These are phyloP conservation scores for Clupea harengus DNA, from an alignment of 2,113 vertebrate species.

Conservation along the genomic window DNA sequence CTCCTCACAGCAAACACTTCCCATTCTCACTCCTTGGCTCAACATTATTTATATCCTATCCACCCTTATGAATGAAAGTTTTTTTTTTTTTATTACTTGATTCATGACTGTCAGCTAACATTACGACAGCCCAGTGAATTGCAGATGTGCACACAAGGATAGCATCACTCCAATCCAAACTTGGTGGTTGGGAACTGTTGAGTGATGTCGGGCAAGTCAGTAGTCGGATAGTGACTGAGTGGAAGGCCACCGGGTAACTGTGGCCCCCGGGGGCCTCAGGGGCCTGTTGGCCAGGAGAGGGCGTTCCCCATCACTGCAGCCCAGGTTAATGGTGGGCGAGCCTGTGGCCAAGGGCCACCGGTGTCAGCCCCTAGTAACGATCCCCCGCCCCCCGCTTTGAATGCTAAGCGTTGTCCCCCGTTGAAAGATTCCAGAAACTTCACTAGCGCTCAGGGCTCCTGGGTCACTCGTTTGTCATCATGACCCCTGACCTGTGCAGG, in stretches of 20 bases:
- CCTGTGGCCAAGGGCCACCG: slow-evolving; percentile 31
- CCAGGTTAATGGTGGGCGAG: slow-evolving; percentile 26
- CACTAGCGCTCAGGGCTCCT: slow-evolving; percentile 79
- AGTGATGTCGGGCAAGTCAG: neutral
- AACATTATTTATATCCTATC: slow-evolving; percentile 20
- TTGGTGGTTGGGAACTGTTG: neutral
- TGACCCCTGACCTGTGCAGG: slow-evolving; percentile 94
- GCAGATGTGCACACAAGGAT: slow-evolving; percentile 6
- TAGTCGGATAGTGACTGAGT: neutral
- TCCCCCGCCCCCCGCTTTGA: slow-evolving; percentile 41
- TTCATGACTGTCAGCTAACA: neutral
- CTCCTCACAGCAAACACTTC: neutral
- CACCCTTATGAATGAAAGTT: slow-evolving; percentile 20
- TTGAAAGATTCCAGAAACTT: slow-evolving; percentile 96
- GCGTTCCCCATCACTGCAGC: neutral
- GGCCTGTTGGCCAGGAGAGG: neutral
- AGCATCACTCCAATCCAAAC: neutral
- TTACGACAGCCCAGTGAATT: neutral
- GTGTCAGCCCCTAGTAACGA: slow-evolving; percentile 29
- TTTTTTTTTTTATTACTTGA: slow-evolving; percentile 21
- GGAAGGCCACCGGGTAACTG: slow-evolving; percentile 7
- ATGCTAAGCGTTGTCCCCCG: slow-evolving; percentile 79
- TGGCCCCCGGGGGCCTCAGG: neutral
- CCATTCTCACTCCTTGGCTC: slow-evolving; percentile 17
- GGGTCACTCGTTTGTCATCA: slow-evolving; percentile 88